Percentiles rank a stretch among this genome's conserved stretches.
Evolutionary conservation across 53 echinoderm and acorn worm species (phyloP).

Genomic region (Glandiceps talaboti): DNA sequence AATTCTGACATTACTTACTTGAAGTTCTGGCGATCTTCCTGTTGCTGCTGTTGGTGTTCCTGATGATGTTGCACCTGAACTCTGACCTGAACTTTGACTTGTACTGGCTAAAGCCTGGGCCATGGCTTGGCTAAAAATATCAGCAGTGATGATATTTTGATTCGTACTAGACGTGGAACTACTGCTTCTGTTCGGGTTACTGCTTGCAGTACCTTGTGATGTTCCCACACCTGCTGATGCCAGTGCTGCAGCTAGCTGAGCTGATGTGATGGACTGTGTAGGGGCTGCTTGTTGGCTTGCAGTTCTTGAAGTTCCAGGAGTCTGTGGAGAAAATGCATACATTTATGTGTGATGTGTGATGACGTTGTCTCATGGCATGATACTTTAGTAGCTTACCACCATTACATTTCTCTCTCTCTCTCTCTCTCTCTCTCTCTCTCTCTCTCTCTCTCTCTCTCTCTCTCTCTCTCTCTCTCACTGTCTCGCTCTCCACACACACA

Average conservation of each 20-base stretch:
- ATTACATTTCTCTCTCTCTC: too few species aligned
- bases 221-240: conserved; percentile 70
- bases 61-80: background rate
- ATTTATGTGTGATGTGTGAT: too few species aligned
- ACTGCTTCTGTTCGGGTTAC: background rate
- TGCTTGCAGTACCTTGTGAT: too few species aligned
- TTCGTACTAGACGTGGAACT: background rate
- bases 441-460: too few species aligned
- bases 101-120: conserved; percentile 66
- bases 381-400: too few species aligned
- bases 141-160: conserved; percentile 29
- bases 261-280: conserved; percentile 53
- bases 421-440: too few species aligned
- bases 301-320: too few species aligned
- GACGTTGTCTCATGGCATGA: too few species aligned
- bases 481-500: too few species aligned
- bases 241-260: conserved; percentile 77
- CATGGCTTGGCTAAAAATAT: conserved; percentile 79
- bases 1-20: background rate
- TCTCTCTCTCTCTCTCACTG: too few species aligned
- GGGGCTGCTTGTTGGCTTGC: conserved; percentile 26
- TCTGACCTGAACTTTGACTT: conserved; percentile 10
- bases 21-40: background rate
- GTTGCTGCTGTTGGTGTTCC: too few species aligned
- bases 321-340: too few species aligned